Evolutionary conservation across 92 coral and sea anemone genomes (phyloP), one percentile per base, ranked within the genome.

Genomic region (Zoanthus gigantus): DNA sequence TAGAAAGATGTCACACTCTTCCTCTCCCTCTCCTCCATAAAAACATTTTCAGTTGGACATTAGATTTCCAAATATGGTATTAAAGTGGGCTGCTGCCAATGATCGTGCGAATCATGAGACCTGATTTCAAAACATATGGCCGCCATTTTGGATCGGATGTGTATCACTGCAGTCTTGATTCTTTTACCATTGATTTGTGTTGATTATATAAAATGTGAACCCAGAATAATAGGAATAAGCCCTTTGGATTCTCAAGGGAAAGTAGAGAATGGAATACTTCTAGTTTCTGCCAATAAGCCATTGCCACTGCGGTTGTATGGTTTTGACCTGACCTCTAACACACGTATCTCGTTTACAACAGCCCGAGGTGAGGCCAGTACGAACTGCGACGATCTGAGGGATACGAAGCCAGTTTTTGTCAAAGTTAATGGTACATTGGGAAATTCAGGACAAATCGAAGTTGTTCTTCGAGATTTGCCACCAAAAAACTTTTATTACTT

Each of bases 291-390:
- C 34, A 82, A 92, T 74, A 95, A 71, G 17, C 56, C 72, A 54
- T 87, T 94, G 29, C 58, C 76, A 37, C 47, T 97, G 77, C 72
- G 90, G 82, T 84, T 97, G 74, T 92, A 87, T 71, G 98, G 99
- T 60, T 60, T 71, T 12, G 83, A 79, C 61, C 90, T 97, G 50
- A 78, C 94, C 65, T 78, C 84, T 15, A 46, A 77, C 30, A 91
- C 93, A 8, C 90, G 94, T 3, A 71, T 97, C 73, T 93, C 98
- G 10, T 97, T 95, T 75, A 97, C 98, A 18, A 45, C 91, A 3
- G 83, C 85, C 53, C 84, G 83, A 48, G 92, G 86, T 32, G 69
- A 87, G 71, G 68, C 79, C 6, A 90, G 92, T 47, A 63, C 90
- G 2, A 42, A 86, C 54, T 97, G 99, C 73, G 98, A 95, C 61